Evolutionary conservation across 2,888 invertebrate genomes (phyloP).

Genomic region (Drosophila borborema): DNA sequence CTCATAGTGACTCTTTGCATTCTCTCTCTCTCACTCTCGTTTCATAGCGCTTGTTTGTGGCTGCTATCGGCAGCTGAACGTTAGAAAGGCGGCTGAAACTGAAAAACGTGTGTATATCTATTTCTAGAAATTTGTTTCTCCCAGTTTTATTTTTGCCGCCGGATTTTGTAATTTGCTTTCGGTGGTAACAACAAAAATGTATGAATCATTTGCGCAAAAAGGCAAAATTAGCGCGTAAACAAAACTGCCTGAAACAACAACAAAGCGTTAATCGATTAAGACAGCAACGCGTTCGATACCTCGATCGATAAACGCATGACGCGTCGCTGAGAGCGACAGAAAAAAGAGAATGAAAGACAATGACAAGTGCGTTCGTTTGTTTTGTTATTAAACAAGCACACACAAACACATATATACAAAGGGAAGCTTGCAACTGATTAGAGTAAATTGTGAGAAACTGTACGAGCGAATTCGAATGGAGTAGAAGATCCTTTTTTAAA

Average conservation of each 20-base stretch:
- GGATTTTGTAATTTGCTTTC: conserved; percentile 47
- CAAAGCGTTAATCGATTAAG: conserved; percentile 45
- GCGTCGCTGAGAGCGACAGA: conserved; percentile 21
- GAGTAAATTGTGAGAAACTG: conserved; percentile 44
- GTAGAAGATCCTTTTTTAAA: conserved; percentile 10
- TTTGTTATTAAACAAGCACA: conserved; percentile 60
- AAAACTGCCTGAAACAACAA: conserved; percentile 30
- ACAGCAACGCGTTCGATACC: conserved; percentile 41
- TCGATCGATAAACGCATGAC: conserved; percentile 49
- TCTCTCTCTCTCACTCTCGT: conserved; percentile 22
- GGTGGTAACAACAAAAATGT: conserved; percentile 24
- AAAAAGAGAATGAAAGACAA: conserved; percentile 14
- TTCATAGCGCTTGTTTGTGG: conserved; percentile 9
- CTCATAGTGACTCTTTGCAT: conserved; percentile 13
- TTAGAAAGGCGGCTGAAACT: conserved; percentile 52
- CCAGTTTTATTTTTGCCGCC: conserved; percentile 44
- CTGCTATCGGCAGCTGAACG: conserved; percentile 35
- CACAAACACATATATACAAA: conserved; percentile 10
- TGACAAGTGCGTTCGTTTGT: conserved; percentile 60
- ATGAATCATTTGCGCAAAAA: conserved; percentile 60
- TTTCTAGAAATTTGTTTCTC: conserved; percentile 67
- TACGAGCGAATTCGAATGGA: conserved; percentile 24
- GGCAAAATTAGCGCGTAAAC: conserved; percentile 58
- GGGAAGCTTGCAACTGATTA: conserved; percentile 35
- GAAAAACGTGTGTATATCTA: conserved; percentile 79